Conservation (phyloP, 92 coral and sea anemone species). For the Ricordea florida region DNA sequence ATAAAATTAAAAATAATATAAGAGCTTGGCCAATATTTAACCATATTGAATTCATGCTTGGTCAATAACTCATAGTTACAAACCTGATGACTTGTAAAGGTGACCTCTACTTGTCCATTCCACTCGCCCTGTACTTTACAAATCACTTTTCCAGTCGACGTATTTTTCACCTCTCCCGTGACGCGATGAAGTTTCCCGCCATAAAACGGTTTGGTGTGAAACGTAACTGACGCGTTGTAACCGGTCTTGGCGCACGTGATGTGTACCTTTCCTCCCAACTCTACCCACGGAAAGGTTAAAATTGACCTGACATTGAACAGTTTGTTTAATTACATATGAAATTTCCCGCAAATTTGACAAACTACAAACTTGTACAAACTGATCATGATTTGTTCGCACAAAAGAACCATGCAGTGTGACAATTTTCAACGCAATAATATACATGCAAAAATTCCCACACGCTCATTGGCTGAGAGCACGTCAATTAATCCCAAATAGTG, state of each 20-base stretch:
- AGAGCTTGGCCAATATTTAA: no score
- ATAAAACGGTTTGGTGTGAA: conserved; percentile 96
- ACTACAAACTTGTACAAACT: no score
- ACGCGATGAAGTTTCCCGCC: conserved; percentile 94
- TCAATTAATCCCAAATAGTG: no score
- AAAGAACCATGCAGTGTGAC: no score
- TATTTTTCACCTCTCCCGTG: conserved; percentile 96
- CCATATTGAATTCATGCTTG: neutral
- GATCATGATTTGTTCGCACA: no score
- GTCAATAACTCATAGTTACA: neutral
- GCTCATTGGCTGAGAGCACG: no score
- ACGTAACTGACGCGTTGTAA: conserved; percentile 89
- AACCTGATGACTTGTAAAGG: conserved; percentile 87
- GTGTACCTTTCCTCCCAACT: conserved; percentile 93
- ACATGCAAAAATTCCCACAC: no score
- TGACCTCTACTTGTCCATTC: conserved; percentile 85
- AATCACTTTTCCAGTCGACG: conserved; percentile 80
- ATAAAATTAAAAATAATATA: no score
- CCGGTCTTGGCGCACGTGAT: conserved; percentile 93
- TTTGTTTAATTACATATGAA: no score
- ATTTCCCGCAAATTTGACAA: no score
- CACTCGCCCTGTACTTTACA: conserved; percentile 96
- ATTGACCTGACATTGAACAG: conserved; percentile 71
- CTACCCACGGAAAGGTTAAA: conserved; percentile 96
- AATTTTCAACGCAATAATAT: no score